Evolutionary conservation across 2,797 vertebrate genomes (phyloP).

Genomic region (Microchirus variegatus): DNA sequence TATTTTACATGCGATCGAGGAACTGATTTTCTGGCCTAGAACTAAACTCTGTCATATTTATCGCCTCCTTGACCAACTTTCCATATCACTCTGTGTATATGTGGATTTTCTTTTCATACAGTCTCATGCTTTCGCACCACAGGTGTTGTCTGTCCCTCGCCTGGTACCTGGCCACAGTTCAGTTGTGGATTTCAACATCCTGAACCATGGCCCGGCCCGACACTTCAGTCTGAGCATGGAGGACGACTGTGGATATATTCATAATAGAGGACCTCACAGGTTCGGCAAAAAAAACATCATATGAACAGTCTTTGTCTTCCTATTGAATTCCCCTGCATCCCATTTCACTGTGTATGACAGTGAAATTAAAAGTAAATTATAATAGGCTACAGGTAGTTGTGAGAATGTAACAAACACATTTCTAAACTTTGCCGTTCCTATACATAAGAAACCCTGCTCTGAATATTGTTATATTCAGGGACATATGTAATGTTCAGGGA

Average conservation of each 20-base stretch:
- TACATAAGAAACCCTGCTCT: no score
- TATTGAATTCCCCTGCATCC: not conserved
- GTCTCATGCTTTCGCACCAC: not conserved
- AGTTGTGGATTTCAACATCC: slow-evolving; percentile 71
- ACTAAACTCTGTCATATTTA: not conserved
- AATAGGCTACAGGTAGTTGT: no score
- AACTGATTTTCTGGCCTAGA: no score
- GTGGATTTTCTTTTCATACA: not conserved
- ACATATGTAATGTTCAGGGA: no score
- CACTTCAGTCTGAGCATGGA: slow-evolving; percentile 74
- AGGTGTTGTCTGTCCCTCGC: slow-evolving; percentile 73
- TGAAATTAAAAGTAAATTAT: no score
- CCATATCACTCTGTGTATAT: not conserved
- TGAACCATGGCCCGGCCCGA: slow-evolving; percentile 77
- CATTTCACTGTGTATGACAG: no score
- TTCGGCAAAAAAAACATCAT: slow-evolving; percentile 18
- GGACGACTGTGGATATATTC: slow-evolving; percentile 75
- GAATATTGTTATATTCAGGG: no score
- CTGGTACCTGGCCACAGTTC: slow-evolving; percentile 77
- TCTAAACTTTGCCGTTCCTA: no score
- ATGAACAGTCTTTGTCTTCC: not conserved
- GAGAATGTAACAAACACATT: no score
- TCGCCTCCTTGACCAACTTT: not conserved
- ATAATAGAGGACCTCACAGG: slow-evolving; percentile 67
- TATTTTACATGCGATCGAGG: no score